Evolutionary conservation across 2,888 invertebrate genomes (phyloP).

Genomic region (Pseudolycoriella hygida): DNA sequence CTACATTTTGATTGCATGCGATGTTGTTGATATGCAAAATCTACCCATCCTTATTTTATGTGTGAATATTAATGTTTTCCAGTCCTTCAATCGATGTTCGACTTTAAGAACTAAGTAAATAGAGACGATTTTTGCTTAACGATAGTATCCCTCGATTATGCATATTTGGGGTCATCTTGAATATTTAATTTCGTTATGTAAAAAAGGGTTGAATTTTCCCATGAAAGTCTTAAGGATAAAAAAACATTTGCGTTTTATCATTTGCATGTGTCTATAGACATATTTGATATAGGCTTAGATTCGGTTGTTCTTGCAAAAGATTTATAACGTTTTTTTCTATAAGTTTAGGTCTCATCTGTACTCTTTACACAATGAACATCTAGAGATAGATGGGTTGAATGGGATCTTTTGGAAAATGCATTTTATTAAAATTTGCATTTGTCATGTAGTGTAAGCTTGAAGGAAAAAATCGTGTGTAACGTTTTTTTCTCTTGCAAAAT

Average conservation of each 20-base stretch:
- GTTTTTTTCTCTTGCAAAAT: no score
- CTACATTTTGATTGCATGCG: neutral
- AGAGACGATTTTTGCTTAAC: neutral
- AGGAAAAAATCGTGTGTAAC: no score
- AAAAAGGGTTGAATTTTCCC: conserved; percentile 6
- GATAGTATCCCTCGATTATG: conserved; percentile 1
- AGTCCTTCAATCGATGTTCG: neutral
- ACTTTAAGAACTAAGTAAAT: neutral
- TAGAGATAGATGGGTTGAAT: no score
- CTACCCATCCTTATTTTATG: conserved; percentile 7
- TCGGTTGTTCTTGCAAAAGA: no score
- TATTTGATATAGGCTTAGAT: no score
- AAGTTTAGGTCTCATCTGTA: no score
- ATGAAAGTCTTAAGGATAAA: conserved; percentile 5
- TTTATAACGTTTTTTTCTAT: no score
- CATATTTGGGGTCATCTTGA: conserved; percentile 12
- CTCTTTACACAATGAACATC: no score
- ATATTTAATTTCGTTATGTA: conserved; percentile 13
- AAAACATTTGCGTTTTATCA: neutral
- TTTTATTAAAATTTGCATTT: no score
- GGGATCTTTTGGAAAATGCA: no score
- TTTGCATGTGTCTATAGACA: no score
- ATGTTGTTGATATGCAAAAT: conserved; percentile 12
- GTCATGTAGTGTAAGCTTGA: no score
- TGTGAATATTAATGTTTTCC: conserved; percentile 1